These are phyloP conservation scores for Embiotoca jacksoni DNA, from an alignment of 2,113 vertebrate genomes.

Conservation along the genomic window DNA sequence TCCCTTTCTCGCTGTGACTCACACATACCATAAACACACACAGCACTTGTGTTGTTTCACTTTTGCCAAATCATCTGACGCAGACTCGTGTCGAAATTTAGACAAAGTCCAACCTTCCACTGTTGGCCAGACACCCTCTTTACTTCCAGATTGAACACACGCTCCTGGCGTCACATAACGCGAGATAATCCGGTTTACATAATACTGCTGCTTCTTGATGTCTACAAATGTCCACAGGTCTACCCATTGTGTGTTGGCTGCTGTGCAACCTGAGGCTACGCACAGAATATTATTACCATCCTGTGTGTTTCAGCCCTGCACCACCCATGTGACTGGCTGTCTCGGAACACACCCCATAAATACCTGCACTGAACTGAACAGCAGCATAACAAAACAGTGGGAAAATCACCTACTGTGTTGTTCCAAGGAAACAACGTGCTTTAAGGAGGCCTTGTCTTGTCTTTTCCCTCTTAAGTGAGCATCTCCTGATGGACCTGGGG, in stretches of 20 bases:
- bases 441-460: conserved; percentile 60
- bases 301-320: conserved; percentile 40
- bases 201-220: conserved; percentile 44
- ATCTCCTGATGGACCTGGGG: conserved; percentile 63
- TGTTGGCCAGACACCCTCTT: conserved; percentile 46
- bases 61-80: conserved; percentile 54
- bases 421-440: conserved; percentile 58
- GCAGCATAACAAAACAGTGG: conserved; percentile 55
- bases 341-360: conserved; percentile 66
- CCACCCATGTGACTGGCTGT: conserved; percentile 59
- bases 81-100: conserved; percentile 33
- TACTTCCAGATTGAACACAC: conserved; percentile 32
- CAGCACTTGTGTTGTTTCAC: conserved; percentile 55
- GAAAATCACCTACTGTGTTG: conserved; percentile 75
- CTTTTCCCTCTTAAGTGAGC: conserved; percentile 68
- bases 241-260: conserved; percentile 22
- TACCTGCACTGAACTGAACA: conserved; percentile 59
- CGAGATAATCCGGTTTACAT: conserved; percentile 62
- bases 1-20: conserved; percentile 49
- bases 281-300: conserved; percentile 29
- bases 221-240: conserved; percentile 26
- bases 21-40: conserved; percentile 67
- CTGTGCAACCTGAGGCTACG: conserved; percentile 38
- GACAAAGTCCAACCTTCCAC: conserved; percentile 60
- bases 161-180: conserved; percentile 49